A percentile compares a stretch with the other conserved stretches of the same genome.
Conservation (phyloP, 2,888 invertebrate species). For the Spodoptera exigua region DNA sequence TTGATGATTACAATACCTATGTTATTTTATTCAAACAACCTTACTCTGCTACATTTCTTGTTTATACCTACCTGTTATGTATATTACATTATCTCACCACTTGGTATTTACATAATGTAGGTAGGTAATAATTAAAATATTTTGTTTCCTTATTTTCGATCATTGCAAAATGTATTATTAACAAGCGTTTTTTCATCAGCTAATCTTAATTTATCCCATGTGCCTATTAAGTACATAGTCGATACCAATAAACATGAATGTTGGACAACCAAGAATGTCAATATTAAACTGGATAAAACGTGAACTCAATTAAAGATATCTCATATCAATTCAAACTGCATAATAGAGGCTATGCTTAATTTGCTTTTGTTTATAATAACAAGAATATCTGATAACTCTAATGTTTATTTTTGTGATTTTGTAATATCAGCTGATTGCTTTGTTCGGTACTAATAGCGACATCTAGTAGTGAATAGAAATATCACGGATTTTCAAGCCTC, state of each 20-base stretch:
- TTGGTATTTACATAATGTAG: background rate
- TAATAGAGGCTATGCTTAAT: background rate
- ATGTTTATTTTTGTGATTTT: conserved; percentile 24
- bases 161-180: background rate
- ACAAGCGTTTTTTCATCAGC: conserved; percentile 10
- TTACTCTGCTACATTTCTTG: background rate
- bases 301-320: no score
- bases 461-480: conserved; percentile 63
- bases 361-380: conserved; percentile 29
- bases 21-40: conserved; percentile 25
- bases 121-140: no score
- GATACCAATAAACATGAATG: no score
- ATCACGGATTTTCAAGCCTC: background rate
- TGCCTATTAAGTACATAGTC: no score
- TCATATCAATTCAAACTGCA: no score
- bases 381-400: conserved; percentile 7
- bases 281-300: no score
- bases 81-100: conserved; percentile 10
- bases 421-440: conserved; percentile 2
- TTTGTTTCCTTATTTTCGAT: no score
- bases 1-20: conserved; percentile 42
- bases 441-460: conserved; percentile 40
- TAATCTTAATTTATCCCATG: background rate
- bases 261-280: no score
- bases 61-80: background rate